Percentiles rank a stretch among this genome's conserved stretches.
Evolutionary conservation across 2,797 vertebrate genomes (phyloP).

Genomic region (Melanotaenia parkinsoni): DNA sequence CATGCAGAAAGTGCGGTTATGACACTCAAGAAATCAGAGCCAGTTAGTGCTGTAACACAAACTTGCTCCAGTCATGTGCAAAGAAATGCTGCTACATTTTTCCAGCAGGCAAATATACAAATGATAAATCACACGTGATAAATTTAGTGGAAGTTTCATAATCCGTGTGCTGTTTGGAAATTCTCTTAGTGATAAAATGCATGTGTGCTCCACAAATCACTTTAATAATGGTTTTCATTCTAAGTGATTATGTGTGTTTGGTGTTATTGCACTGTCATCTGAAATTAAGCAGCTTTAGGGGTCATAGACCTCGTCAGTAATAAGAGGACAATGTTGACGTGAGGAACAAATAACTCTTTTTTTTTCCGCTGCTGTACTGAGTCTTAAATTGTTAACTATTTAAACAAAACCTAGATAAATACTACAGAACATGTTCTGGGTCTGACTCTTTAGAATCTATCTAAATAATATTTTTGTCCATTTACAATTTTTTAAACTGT

Average conservation of each 20-base stretch:
- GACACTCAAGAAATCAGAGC: slow-evolving; percentile 64
- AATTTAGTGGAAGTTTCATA: slow-evolving; percentile 15
- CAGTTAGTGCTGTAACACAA: slow-evolving; percentile 55
- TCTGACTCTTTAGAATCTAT: not conserved
- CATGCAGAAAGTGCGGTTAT: slow-evolving; percentile 65
- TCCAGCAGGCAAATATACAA: slow-evolving; percentile 38
- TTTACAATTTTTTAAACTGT: too few species aligned
- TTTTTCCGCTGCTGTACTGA: not conserved
- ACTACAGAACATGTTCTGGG: not conserved
- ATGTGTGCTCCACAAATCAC: not conserved
- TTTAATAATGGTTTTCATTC: slow-evolving; percentile 18
- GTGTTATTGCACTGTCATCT: slow-evolving; percentile 3
- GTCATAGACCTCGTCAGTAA: slow-evolving; percentile 6
- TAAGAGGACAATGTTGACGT: not conserved
- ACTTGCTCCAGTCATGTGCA: slow-evolving; percentile 31
- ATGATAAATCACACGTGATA: slow-evolving; percentile 37
- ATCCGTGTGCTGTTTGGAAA: slow-evolving; percentile 12
- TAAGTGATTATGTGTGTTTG: slow-evolving; percentile 20
- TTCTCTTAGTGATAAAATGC: slow-evolving; percentile 1
- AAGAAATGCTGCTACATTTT: slow-evolving; percentile 40
- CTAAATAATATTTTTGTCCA: too few species aligned
- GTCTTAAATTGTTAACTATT: not conserved
- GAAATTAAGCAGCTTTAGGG: slow-evolving; percentile 6
- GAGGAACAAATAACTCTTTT: not conserved
- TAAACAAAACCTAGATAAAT: not conserved